Base-by-base conservation (phyloP, 1,140 invertebrate genomes). In the Aethina tumida region DNA sequence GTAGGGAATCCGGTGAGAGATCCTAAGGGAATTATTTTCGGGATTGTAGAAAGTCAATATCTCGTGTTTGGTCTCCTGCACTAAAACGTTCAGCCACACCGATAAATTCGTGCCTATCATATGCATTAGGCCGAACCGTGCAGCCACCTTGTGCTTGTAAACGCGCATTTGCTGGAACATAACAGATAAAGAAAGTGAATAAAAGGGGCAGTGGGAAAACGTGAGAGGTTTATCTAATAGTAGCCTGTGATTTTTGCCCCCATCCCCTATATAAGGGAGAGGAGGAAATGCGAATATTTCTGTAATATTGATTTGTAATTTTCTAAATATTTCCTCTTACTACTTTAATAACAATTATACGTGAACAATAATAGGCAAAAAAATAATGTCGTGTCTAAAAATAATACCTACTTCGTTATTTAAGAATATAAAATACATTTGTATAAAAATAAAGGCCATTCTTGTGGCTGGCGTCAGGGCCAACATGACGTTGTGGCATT, bases 21-120 rank as follows among this genome's bases (percentile, higher is more conserved):
- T 76, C 41, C 75, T 70, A 18, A 86, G 58, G 1, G 83, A 84
- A 51, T 84, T 81, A 55, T 87, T 87, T 57, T 86, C 83, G 4
- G 83, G 84, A 60, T 88, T 81, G 57, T 88, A 88, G 60, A 90
- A 90, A 0, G 83, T 86, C 1, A 92, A 68, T 39, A 93, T 93
- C 66, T 93, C 87, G 58, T 93, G 88, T 63, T 90, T 92, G 0
- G 90, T 94, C 68, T 94, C 89, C 57, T 92, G 85, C 2, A 94
- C 80, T 1, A 94, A 69, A 1, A 94, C 90, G 51, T 90, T 89
- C 3, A 94, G 66, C 90, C 90, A 95, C 2, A 94, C 87, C 10
- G 86, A 91, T 21, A 95, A 64, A 66, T 95, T 95, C 1, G 90
- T 94, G 10, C 86, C 90, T 37, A 94, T 91, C 86, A 95, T 91